Conservation (phyloP, 1,140 invertebrate genomes). For the Formica exsecta region DNA sequence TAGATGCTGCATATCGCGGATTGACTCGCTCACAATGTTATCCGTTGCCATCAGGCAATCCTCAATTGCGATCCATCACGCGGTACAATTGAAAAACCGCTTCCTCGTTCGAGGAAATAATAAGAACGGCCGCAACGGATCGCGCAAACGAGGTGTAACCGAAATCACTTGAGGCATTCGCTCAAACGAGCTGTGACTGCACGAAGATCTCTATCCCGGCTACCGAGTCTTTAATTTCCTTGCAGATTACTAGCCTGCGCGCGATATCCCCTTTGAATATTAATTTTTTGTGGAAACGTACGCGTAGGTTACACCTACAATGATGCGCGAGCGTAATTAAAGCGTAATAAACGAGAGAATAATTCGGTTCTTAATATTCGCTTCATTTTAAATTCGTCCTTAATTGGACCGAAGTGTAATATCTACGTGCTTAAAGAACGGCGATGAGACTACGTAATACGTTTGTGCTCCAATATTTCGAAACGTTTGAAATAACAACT, state of each 20-base stretch:
- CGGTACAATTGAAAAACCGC: slow-evolving; percentile 79
- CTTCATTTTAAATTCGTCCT: slow-evolving; percentile 10
- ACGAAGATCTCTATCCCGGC: slow-evolving; percentile 72
- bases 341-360: slow-evolving; percentile 33
- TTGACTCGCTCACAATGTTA: slow-evolving; percentile 78
- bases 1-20: slow-evolving; percentile 1
- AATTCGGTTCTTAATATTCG: slow-evolving; percentile 15
- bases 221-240: slow-evolving; percentile 65
- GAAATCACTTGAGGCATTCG: slow-evolving; percentile 76
- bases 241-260: slow-evolving; percentile 50
- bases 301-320: neutral
- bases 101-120: slow-evolving; percentile 82
- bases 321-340: slow-evolving; percentile 51
- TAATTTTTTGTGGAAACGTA: slow-evolving; percentile 19
- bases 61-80: slow-evolving; percentile 74
- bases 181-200: slow-evolving; percentile 79
- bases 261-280: slow-evolving; percentile 62
- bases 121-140: slow-evolving; percentile 69
- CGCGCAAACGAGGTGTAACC: slow-evolving; percentile 83
- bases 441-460: neutral
- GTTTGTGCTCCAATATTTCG: neutral
- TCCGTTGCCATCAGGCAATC: slow-evolving; percentile 71
- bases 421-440: neutral
- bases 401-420: slow-evolving; percentile 12
- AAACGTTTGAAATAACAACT: neutral